These are phyloP conservation scores for Cydia amplana DNA, from an alignment of 1,140 invertebrate species.

Conservation along the genomic window DNA sequence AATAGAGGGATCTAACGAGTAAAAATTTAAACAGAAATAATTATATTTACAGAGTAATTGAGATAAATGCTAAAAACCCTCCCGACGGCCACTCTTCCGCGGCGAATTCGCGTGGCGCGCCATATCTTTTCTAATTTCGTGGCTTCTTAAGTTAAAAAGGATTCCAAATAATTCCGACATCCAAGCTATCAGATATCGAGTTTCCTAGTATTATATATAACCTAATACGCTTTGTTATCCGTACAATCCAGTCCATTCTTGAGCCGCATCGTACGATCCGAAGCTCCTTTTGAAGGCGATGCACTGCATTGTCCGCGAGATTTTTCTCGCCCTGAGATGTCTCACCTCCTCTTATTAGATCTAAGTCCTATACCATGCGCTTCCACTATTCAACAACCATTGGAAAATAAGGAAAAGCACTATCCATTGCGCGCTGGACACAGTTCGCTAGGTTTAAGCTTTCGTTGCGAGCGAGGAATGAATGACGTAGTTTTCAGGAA, in stretches of 20 bases:
- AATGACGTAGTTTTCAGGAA: neutral
- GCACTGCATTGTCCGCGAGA: conserved; percentile 15
- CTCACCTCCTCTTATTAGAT: conserved; percentile 33
- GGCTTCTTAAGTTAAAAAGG: too few species aligned
- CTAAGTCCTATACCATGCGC: neutral
- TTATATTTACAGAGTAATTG: too few species aligned
- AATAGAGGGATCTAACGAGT: too few species aligned
- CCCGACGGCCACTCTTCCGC: too few species aligned
- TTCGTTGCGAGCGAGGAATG: neutral
- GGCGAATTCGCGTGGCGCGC: too few species aligned
- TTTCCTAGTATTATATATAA: neutral
- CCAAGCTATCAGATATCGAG: neutral
- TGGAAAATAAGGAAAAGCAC: neutral
- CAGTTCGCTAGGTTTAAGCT: neutral
- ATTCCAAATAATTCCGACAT: too few species aligned
- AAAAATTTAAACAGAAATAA: too few species aligned
- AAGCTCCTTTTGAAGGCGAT: conserved; percentile 3
- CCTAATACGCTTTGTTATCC: neutral
- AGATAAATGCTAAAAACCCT: too few species aligned
- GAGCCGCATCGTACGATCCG: neutral
- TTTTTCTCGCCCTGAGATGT: conserved; percentile 19
- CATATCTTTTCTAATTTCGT: too few species aligned
- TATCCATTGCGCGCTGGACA: neutral
- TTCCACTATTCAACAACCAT: neutral
- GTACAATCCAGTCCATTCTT: conserved; percentile 20